These are phyloP conservation scores for Leptocoma aspasia DNA, from an alignment of 2,113 vertebrate genomes.

Conservation along the genomic window DNA sequence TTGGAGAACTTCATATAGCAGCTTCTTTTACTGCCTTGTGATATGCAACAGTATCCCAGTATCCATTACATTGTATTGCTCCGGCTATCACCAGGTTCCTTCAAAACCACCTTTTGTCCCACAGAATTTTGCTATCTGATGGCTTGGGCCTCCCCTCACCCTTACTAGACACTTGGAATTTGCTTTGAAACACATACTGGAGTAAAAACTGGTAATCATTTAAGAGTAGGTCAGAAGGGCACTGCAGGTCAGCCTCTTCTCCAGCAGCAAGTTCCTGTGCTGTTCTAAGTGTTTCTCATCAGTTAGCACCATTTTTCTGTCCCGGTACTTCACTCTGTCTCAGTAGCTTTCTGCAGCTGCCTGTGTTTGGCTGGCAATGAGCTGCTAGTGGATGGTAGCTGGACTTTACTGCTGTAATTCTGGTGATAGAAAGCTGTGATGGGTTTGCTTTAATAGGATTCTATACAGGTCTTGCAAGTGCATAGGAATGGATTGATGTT, in stretches of 20 bases:
- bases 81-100: neutral
- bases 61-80: neutral
- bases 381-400: neutral
- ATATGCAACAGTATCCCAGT: neutral
- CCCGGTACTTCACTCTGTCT: neutral
- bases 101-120: neutral
- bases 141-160: neutral
- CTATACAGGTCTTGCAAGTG: neutral
- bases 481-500: neutral
- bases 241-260: neutral
- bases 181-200: neutral
- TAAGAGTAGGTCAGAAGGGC: neutral
- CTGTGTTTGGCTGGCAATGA: neutral
- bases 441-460: neutral
- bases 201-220: neutral
- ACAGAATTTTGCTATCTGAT: neutral
- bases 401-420: neutral
- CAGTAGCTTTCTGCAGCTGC: neutral
- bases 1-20: neutral
- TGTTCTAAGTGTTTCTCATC: neutral
- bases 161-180: neutral
- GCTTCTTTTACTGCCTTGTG: neutral
- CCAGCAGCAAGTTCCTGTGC: neutral
- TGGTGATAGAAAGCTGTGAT: neutral
- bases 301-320: neutral